Conservation (phyloP, 1,140 invertebrate genomes). For the Tetranychus cinnabarinus region DNA sequence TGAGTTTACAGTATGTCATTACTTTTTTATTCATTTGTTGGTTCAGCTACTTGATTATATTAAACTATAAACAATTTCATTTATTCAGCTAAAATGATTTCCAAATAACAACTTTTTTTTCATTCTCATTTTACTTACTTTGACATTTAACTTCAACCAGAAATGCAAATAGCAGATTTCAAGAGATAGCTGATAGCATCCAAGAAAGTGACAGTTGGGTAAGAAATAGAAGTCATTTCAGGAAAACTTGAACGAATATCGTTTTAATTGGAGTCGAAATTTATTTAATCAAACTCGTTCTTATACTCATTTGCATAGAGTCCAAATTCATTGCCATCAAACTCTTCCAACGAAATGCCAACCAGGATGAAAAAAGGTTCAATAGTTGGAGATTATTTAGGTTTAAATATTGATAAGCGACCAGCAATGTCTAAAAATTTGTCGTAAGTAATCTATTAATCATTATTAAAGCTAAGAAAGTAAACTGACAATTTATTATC, state of each 20-base stretch:
- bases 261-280: background rate
- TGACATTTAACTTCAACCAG: conserved; percentile 17
- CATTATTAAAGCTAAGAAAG: no score
- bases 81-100: background rate
- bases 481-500: no score
- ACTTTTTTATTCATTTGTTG: no score
- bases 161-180: conserved; percentile 31
- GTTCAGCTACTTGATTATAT: no score
- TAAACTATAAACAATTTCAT: conserved; percentile 1
- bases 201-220: conserved; percentile 12
- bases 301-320: no score
- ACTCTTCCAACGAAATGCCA: background rate
- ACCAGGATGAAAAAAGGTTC: conserved; percentile 8
- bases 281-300: no score
- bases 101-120: no score
- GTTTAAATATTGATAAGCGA: no score
- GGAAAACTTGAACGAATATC: conserved; percentile 4
- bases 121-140: no score
- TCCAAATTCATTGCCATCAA: no score
- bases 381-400: conserved; percentile 10
- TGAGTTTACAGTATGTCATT: conserved; percentile 27
- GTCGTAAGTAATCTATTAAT: no score
- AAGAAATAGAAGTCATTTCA: conserved; percentile 17
- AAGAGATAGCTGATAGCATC: conserved; percentile 34
- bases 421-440: no score